Evolutionary conservation across 2,113 vertebrate species (phyloP), one percentile per base, ranked within the genome.

Genomic region (Tonatia bakeri): DNA sequence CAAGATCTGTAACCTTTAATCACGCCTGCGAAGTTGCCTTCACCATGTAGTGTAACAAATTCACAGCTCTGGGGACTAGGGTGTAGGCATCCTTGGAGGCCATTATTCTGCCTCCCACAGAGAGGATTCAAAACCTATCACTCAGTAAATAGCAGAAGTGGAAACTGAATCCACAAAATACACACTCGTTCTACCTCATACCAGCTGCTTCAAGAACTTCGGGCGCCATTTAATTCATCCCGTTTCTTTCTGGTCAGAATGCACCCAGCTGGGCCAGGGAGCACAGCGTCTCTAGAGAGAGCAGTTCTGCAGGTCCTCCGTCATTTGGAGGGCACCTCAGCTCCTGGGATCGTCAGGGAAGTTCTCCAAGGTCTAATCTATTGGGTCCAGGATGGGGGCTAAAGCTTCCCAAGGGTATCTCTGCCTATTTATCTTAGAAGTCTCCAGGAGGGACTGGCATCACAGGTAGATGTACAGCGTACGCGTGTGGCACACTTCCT

Each of bases 401-500:
- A 69, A 69, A 22, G 47, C 16, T 13, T 14, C 12, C 47, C 75
- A 1, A 59, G 54, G 31, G 5, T 33, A 9, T 36, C 64, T 64
- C 76, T 38, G 33, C 33, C 47, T 33, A 26, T 47, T 26, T 38
- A 16, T 45, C 33, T 4, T 16, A 26, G 67, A 75, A 12, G 67
- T 56, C 67, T 52, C 28, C 28, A 65, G 80, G 31, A 73, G n/a
- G 88, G 54, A 64, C 13, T 79, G 2, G 0, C 22, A 19, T 31
- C n/a, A 0, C 52, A 47, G 24, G 50, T 8, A 43, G 54, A 91
- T 4, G 15, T 7, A 17, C 15, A 8, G 45, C 15, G 13, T 40
- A 43, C 16, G 28, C 4, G 0, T 4, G 0, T 0, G 43, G n/a
- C 31, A 28, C 12, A 40, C 81, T 61, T 70, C 72, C 43, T 50